Base-by-base conservation (phyloP, 2,797 vertebrate species). In the Enoplosus armatus region DNA sequence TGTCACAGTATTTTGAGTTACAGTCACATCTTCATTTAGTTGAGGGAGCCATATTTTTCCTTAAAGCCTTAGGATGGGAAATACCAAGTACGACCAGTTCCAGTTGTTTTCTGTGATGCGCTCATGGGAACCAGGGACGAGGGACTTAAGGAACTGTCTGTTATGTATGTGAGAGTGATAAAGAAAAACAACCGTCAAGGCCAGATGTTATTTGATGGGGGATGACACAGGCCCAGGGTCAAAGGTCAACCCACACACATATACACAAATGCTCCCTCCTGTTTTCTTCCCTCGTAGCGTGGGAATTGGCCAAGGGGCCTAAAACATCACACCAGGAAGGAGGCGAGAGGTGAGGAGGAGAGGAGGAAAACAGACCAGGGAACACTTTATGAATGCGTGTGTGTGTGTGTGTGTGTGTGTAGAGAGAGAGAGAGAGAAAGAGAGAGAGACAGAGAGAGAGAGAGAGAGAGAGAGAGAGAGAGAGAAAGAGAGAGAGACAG, bases 201-300 rank as follows among this genome's bases (percentile, higher is more conserved):
- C 82, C 92, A 92, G 92, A 93, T 92, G 90, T 86, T 88, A 72
- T 89, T 77, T 85, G 79, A 89, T 81, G 68, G 76, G 26, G n/a
- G 78, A 85, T 85, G 85, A 90, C 84, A 91, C 84, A 84, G 79
- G 27, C 43, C 24, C 3, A 20, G 31, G 65, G 80, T 82, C 78
- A 87, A 56, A 91, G 75, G 92, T 90, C 89, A 90, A 66, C 33
- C 54, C 61, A 64, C 72, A 68, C 73, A 81, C 63, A 84, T 14
- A 79, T 3, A 68, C 85, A 76, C 76, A 69, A 79, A 80, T 7
- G 31, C 77, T 73, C 83, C 72, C 83, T 88, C 82, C 79, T 88
- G 89, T 91, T 92, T 92, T 89, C 80, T 83, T 91, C 88, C 79
- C 82, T 88, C 6, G 35, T 71, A 87, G 87, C 89, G 90, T 94